A percentile compares a stretch with the other conserved stretches of the same genome.
Conservation (phyloP, 1,140 invertebrate genomes). For the Drosophila azteca region DNA sequence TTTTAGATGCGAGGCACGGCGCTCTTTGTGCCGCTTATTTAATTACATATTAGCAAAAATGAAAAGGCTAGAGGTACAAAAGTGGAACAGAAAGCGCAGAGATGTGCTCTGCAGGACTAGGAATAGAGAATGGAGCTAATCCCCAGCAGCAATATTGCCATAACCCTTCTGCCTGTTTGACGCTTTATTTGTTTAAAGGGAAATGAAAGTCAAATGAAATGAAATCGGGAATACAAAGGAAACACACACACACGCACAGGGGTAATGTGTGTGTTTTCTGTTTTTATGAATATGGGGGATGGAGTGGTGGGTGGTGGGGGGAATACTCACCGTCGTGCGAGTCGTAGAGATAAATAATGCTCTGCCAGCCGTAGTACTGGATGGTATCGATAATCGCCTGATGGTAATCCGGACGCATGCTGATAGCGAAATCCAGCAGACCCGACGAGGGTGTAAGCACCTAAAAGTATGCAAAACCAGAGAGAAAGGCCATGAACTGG, state of each 20-base stretch:
- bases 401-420: constrained; percentile 97
- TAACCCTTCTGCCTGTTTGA: constrained; percentile 42
- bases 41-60: constrained; percentile 80
- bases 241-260: constrained; percentile 19
- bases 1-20: constrained; percentile 39
- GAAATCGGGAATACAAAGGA: constrained; percentile 64
- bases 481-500: constrained; percentile 22
- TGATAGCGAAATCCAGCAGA: constrained; percentile 93
- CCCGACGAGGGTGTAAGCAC: constrained; percentile 92
- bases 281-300: background rate
- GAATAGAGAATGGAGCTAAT: constrained; percentile 22
- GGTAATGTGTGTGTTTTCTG: constrained; percentile 41
- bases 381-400: constrained; percentile 96
- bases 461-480: constrained; percentile 84
- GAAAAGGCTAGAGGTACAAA: constrained; percentile 46
- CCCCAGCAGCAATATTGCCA: constrained; percentile 25
- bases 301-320: no score
- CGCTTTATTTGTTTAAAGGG: constrained; percentile 58
- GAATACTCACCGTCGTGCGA: constrained; percentile 93
- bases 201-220: constrained; percentile 72
- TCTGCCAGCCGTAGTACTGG: constrained; percentile 94
- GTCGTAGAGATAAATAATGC: constrained; percentile 97
- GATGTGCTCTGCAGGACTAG: constrained; percentile 12
- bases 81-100: constrained; percentile 28
- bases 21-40: constrained; percentile 77